These are phyloP conservation scores for Phrynocephalus versicolor DNA, from an alignment of 2,113 vertebrate genomes.

Conservation along the genomic window DNA sequence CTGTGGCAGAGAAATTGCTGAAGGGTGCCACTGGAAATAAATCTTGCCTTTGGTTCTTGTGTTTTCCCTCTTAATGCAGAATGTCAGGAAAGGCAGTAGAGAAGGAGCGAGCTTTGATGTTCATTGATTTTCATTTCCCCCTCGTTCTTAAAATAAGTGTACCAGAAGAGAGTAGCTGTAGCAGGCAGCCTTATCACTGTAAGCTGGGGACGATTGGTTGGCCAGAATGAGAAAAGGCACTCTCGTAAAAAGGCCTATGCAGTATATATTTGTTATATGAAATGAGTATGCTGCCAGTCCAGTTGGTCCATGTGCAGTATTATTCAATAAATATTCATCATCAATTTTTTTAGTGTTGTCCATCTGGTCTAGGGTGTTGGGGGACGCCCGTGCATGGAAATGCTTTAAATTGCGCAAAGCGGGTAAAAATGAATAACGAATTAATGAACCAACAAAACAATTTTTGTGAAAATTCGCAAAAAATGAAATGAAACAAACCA, in stretches of 20 bases:
- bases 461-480: no score
- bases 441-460: no score
- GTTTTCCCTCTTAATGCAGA: constrained; percentile 11
- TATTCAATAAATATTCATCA: no score
- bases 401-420: no score
- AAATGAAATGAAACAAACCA: no score
- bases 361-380: no score
- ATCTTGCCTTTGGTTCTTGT: not conserved
- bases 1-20: constrained; percentile 22
- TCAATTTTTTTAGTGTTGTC: no score
- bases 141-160: not conserved
- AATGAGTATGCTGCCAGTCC: no score
- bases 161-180: not conserved
- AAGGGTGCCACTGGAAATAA: constrained; percentile 33
- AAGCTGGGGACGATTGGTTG: constrained; percentile 9
- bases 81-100: not conserved
- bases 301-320: no score
- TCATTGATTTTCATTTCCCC: not conserved
- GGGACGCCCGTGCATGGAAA: no score
- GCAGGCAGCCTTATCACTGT: constrained; percentile 24
- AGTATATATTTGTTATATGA: constrained; percentile 11
- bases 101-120: constrained; percentile 6
- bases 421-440: no score
- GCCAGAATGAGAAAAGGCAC: constrained; percentile 28
- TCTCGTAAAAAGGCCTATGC: not conserved